Percentiles rank a stretch among this genome's conserved stretches.
Conservation (phyloP, 2,797 vertebrate genomes). For the Pygocentrus nattereri region DNA sequence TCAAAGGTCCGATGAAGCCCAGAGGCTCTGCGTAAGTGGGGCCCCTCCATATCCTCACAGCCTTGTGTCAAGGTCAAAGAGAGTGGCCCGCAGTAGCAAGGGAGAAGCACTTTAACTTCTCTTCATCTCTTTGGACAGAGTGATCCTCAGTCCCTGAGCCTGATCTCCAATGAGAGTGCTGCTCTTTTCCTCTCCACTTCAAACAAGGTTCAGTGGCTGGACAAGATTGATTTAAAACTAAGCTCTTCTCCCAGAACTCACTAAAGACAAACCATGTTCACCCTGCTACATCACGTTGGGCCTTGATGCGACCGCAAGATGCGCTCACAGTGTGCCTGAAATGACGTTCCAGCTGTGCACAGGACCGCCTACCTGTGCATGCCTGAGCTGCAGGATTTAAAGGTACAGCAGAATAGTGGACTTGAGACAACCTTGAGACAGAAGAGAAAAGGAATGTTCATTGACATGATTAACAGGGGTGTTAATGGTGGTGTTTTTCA, state of each 20-base stretch:
- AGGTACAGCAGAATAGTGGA: background rate
- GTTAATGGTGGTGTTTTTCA: too few relatives aligned
- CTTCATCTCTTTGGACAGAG: conserved; percentile 26
- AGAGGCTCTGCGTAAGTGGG: conserved; percentile 47
- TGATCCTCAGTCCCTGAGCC: conserved; percentile 52
- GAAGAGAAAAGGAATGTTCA: background rate
- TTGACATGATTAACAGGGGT: too few relatives aligned
- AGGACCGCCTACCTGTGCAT: too few relatives aligned
- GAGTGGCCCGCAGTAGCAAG: conserved; percentile 23
- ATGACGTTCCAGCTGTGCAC: background rate
- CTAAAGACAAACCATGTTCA: conserved; percentile 3
- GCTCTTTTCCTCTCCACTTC: conserved; percentile 29
- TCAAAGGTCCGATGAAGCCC: conserved; percentile 63
- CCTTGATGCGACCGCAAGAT: background rate
- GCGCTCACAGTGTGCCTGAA: background rate
- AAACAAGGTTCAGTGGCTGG: conserved; percentile 26
- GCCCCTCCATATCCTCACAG: conserved; percentile 23
- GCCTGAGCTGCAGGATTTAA: background rate
- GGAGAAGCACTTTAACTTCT: conserved; percentile 42
- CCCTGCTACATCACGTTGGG: background rate
- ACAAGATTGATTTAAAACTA: background rate
- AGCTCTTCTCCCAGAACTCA: conserved; percentile 9
- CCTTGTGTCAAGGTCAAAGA: conserved; percentile 38
- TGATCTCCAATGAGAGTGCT: conserved; percentile 30
- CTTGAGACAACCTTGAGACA: background rate